Conservation (phyloP, 2,888 invertebrate genomes). For the Pristionchus maxplancki region DNA sequence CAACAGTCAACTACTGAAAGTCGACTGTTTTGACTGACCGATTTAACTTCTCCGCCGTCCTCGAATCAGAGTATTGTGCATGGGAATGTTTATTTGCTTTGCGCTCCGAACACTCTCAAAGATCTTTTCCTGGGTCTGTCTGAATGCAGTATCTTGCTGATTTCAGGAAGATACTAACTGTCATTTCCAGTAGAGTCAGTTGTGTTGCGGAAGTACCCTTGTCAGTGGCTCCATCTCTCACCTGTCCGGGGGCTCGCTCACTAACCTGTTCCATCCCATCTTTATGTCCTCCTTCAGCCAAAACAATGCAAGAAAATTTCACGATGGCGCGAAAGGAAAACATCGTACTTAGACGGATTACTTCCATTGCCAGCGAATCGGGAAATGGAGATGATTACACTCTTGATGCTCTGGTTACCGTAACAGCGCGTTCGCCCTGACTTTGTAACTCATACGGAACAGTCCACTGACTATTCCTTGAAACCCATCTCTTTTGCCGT, state of each 20-base stretch:
- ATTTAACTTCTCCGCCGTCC: not conserved
- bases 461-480: not conserved
- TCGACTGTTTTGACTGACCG: not conserved
- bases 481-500: not conserved
- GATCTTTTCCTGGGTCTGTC: not conserved
- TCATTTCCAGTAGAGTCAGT: not conserved
- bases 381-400: too few species aligned
- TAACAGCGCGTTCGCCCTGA: too few species aligned
- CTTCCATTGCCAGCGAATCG: not conserved
- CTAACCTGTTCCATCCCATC: not conserved
- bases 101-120: not conserved
- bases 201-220: not conserved
- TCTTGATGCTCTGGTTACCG: not conserved
- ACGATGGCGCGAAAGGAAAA: not conserved
- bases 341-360: not conserved
- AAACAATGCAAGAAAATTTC: slow-evolving; percentile 45
- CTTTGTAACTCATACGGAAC: too few species aligned
- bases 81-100: slow-evolving; percentile 28
- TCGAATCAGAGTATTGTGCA: not conserved
- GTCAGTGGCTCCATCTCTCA: slow-evolving; percentile 11
- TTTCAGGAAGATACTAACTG: not conserved
- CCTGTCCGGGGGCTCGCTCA: not conserved
- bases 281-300: not conserved
- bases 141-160: not conserved
- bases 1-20: too few species aligned